Evolutionary conservation across 2,888 invertebrate genomes (phyloP), one percentile per base, ranked within the genome.

Genomic region (Mesorhabditis spiculigera): DNA sequence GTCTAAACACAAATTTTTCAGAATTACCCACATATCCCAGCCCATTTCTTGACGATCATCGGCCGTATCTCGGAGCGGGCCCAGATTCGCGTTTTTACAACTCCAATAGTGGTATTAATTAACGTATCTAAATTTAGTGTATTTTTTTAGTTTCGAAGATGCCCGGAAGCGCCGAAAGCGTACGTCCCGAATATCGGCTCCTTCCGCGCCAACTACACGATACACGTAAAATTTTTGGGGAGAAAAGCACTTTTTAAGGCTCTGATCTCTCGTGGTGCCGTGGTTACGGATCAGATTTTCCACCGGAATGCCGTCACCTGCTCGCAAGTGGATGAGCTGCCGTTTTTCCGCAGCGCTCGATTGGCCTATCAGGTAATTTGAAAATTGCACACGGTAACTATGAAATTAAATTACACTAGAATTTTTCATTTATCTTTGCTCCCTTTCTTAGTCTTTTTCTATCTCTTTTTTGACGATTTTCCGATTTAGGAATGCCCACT

Each of bases 221-320:
- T 78, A 8, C 63, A 74, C 68, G 77, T 77, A 67, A 10, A 1
- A 28, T 28, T 28, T 28, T 28, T 28, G 28, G 28, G 28, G 1
- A 28, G 28, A 28, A 28, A 28, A 28, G 3, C 28, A 28, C 28
- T 28, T 28, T 28, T 28, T 28, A 28, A 80, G 72, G 80, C 77
- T 3, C 70, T 80, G 41, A 71, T 79, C n/a, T 75, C 77, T 8
- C 69, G 81, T 45, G 81, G 81, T 61, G 75, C 73, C 67, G 67
- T 75, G 4, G 77, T 81, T 4, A 74, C 72, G 42, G 80, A 80
- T 70, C 79, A 81, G 50, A 58, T 80, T 10, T 76, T 77, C 44
- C 75, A 77, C 45, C 67, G 28, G n/a, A 50, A 65, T 5, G 68
- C 72, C 13, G 8, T 8, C 3, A 58, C 68, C 45, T 65, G 65